Evolutionary conservation across 2,888 invertebrate genomes (phyloP), one percentile per base, ranked within the genome.

Genomic region (Apoderus coryli): DNA sequence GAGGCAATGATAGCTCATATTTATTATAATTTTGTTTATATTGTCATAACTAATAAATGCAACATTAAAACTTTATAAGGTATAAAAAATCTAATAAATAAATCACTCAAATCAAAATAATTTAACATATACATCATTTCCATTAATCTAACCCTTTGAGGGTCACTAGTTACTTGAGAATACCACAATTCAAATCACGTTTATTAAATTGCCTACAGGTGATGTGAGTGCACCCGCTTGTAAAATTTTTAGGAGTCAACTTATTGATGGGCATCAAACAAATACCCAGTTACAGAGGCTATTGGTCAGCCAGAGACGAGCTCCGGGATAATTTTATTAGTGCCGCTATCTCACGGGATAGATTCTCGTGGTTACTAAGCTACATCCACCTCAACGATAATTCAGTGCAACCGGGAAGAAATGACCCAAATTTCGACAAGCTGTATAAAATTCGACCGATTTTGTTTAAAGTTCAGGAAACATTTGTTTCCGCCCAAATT

Each of bases 301-400:
- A 29, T 22, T 37, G 35, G 35, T 32, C 35, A 14, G 27, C 27
- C 9, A 10, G 25, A 4, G 12, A 16, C 3, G 31, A 37, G 10
- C 15, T 35, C 6, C 9, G 34, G 16, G 35, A 37, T 26, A 10
- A 13, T 12, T 35, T 28, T 29, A 14, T 34, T 7, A 23, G 22
- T 25, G 16, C 24, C 16, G 4, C 14, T 9, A 38, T 39, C 27
- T 23, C 30, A 11, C 14, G 33, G 25, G 30, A 39, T 32, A 15
- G 31, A 19, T 38, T 41, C 27, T 16, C 22, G 9, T 41, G 36
- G 36, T 24, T 41, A 13, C 26, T 40, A 4, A 25, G 23, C n/a
- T 15, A 41, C 23, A 25, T 39, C 11, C 41, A 42, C 40, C 14
- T 42, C 7, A 42, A 40, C 32, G 38, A 43, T 25, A 43, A 40